phyloP scores from a whole-genome alignment of 2,113 vertebrate species.

The Stigmatopora nigra region DNA sequence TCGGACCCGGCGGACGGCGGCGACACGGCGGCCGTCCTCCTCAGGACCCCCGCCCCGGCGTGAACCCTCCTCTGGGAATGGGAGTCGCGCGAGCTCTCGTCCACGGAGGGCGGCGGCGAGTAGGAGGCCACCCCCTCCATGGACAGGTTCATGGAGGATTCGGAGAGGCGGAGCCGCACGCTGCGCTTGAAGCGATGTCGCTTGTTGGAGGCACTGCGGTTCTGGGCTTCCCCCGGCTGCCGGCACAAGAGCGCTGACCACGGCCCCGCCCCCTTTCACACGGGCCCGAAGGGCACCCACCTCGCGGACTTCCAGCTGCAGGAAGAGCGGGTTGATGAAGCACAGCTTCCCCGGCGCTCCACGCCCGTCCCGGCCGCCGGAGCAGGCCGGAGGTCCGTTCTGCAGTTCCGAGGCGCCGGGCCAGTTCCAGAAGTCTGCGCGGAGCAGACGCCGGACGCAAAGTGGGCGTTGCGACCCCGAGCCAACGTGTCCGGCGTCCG shows the following conservation, averaged over 20 bases:
- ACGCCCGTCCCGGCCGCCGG: slow-evolving; percentile 32
- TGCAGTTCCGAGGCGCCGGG: slow-evolving; percentile 53
- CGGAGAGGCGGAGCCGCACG: slow-evolving; percentile 81
- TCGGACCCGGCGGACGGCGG: slow-evolving; percentile 63
- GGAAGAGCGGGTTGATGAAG: slow-evolving; percentile 81
- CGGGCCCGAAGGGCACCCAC: slow-evolving; percentile 13
- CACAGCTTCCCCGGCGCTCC: slow-evolving; percentile 67
- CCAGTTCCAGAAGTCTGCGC: slow-evolving; percentile 82
- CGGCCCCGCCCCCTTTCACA: too few species aligned
- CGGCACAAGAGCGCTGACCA: not conserved
- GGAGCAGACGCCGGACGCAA: not conserved
- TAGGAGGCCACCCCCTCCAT: slow-evolving; percentile 51
- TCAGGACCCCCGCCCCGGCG: slow-evolving; percentile 55
- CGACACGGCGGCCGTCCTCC: slow-evolving; percentile 65
- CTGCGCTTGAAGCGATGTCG: slow-evolving; percentile 81
- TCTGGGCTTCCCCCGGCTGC: slow-evolving; percentile 61
- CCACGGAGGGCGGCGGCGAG: slow-evolving; percentile 48
- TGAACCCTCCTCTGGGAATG: slow-evolving; percentile 56
- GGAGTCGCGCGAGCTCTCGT: slow-evolving; percentile 33
- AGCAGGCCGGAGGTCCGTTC: slow-evolving; percentile 57
- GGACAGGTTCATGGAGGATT: slow-evolving; percentile 75
- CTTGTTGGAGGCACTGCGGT: slow-evolving; percentile 72
- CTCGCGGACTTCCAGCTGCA: slow-evolving; percentile 62
- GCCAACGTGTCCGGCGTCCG: not conserved
- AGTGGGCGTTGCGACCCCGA: not conserved